These are phyloP conservation scores for Aphis craccivora DNA, from an alignment of 1,140 invertebrate genomes.

Conservation along the genomic window DNA sequence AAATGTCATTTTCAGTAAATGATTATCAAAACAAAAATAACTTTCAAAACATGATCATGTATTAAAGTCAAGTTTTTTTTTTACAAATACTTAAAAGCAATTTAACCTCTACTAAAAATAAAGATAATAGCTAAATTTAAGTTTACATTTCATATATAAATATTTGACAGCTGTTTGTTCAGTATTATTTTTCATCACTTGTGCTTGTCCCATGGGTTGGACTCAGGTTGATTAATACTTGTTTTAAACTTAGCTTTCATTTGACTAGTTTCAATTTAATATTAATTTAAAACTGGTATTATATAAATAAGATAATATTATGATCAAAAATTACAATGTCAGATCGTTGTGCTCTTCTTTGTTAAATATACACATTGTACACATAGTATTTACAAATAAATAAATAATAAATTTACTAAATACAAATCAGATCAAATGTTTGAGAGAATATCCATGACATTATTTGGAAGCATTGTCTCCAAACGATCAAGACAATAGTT, in stretches of 20 bases:
- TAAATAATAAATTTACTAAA: background rate
- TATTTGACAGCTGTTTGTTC: background rate
- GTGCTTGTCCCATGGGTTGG: no score
- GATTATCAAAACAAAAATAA: background rate
- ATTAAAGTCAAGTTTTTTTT: background rate
- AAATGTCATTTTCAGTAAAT: no score
- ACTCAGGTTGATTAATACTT: background rate
- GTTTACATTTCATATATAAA: background rate
- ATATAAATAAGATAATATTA: background rate
- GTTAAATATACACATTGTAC: background rate
- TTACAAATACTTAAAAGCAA: background rate
- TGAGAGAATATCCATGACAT: constrained; percentile 48
- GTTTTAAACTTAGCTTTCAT: background rate
- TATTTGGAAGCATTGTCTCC: constrained; percentile 77
- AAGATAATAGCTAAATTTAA: background rate
- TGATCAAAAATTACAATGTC: constrained; percentile 11
- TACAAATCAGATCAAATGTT: constrained; percentile 36
- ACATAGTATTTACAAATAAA: background rate
- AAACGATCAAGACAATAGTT: constrained; percentile 85
- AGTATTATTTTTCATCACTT: background rate
- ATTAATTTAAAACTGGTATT: constrained; percentile 2
- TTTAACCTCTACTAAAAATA: background rate
- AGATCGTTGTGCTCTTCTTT: background rate
- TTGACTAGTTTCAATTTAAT: background rate
- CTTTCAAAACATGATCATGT: background rate